Percentiles rank a stretch among this genome's conserved stretches.
Conservation (phyloP, 2,797 vertebrate species). For the Echiichthys vipera region DNA sequence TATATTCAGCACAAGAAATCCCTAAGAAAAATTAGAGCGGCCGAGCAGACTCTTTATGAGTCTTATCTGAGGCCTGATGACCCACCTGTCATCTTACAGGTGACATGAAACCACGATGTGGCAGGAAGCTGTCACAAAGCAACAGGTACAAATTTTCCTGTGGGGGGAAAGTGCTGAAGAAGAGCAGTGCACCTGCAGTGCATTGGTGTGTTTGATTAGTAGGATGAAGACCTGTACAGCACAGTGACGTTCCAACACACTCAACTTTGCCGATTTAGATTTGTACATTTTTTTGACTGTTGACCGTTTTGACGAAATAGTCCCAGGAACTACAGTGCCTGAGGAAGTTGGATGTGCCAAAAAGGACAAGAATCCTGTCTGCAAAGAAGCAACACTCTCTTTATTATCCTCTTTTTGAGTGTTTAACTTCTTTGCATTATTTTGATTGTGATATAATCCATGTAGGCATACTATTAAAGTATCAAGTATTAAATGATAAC, state of each 20-base stretch:
- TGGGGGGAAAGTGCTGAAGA: constrained; percentile 40
- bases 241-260: not conserved
- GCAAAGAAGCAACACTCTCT: not conserved
- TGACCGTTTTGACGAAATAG: not conserved
- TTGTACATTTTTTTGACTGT: not conserved
- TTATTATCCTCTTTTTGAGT: not conserved
- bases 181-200: constrained; percentile 24
- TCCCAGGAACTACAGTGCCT: not conserved
- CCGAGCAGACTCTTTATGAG: constrained; percentile 71
- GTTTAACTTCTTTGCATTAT: not conserved
- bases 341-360: not conserved
- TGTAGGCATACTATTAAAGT: too few relatives aligned
- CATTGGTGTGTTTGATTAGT: constrained; percentile 13
- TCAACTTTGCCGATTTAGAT: not conserved
- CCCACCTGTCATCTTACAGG: constrained; percentile 78
- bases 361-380: not conserved
- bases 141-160: constrained; percentile 59
- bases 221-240: not conserved
- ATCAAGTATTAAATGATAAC: too few relatives aligned
- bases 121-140: constrained; percentile 78
- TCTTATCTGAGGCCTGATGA: constrained; percentile 80
- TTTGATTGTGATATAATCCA: not conserved
- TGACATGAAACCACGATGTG: constrained; percentile 75
- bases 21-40: constrained; percentile 88
- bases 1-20: constrained; percentile 85